Conservation (phyloP, 2,113 vertebrate species). For the Coryphaenoides rupestris region DNA sequence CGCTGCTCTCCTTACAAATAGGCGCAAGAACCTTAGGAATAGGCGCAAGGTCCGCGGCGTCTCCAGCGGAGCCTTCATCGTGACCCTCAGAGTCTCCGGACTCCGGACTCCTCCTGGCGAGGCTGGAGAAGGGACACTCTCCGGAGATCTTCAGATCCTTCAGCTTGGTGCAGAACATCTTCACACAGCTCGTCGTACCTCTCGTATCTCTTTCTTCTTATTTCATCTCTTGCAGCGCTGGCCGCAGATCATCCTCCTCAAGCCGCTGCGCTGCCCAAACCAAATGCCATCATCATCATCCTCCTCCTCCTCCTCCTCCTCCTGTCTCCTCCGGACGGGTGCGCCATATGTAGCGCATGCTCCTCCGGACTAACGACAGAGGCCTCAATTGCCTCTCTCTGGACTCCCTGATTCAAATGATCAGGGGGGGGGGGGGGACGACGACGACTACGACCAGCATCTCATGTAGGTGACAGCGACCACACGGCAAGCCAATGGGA, state of each 20-base stretch:
- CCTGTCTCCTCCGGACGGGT: not conserved
- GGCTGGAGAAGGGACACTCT: conserved; percentile 91
- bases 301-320: conserved; percentile 44
- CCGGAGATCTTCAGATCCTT: conserved; percentile 93
- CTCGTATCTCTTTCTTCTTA: conserved; percentile 29
- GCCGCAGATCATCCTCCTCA: conserved; percentile 40
- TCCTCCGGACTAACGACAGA: no score
- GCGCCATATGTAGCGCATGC: not conserved
- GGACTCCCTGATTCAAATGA: conserved; percentile 49
- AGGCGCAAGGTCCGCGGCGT: conserved; percentile 65
- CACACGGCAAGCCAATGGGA: conserved; percentile 64
- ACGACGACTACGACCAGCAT: conserved; percentile 33
- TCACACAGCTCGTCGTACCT: no score
- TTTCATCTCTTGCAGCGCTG: conserved; percentile 34
- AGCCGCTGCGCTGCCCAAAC: conserved; percentile 40
- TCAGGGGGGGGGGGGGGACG: no score
- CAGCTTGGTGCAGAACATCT: conserved; percentile 95
- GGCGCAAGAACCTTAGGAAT: conserved; percentile 77
- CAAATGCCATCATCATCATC: conserved; percentile 59
- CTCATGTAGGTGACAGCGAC: conserved; percentile 57
- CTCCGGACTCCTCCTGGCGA: conserved; percentile 70
- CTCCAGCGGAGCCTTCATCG: conserved; percentile 60
- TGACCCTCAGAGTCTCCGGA: conserved; percentile 72
- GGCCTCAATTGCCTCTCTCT: no score
- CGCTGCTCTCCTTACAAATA: conserved; percentile 68